Conservation (phyloP, 2,888 invertebrate genomes). For the Phyto melanocephala region DNA sequence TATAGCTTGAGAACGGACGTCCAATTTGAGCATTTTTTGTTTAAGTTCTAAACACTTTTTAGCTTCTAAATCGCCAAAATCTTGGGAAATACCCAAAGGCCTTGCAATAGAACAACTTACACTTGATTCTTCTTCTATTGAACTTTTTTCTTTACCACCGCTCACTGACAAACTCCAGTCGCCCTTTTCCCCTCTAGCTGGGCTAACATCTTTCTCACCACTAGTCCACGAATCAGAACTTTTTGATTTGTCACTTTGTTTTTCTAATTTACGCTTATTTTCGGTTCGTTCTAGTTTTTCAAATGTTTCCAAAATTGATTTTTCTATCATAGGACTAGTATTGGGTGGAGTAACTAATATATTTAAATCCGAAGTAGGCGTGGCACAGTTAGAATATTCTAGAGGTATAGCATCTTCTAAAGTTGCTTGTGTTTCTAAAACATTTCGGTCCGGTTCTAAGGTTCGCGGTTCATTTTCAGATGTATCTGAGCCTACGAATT, state of each 20-base stretch:
- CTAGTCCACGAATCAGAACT: constrained; percentile 92
- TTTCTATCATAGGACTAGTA: constrained; percentile 82
- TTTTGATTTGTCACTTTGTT: constrained; percentile 81
- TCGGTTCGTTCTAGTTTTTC: constrained; percentile 70
- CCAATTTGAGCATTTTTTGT: constrained; percentile 82
- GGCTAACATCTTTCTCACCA: constrained; percentile 86
- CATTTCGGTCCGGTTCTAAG: constrained; percentile 76
- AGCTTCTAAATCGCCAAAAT: constrained; percentile 83
- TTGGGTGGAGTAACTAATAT: constrained; percentile 83
- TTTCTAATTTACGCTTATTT: constrained; percentile 84
- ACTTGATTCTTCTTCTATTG: constrained; percentile 86
- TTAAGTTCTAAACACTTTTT: constrained; percentile 81
- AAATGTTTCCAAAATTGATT: constrained; percentile 75
- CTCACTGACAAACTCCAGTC: constrained; percentile 80
- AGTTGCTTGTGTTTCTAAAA: constrained; percentile 81
- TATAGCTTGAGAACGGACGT: constrained; percentile 79
- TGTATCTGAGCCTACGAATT: constrained; percentile 83
- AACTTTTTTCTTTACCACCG: constrained; percentile 82
- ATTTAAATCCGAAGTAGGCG: constrained; percentile 77
- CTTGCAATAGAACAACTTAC: constrained; percentile 89
- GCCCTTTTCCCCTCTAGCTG: constrained; percentile 79
- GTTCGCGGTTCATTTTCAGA: constrained; percentile 80
- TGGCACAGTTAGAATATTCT: constrained; percentile 79
- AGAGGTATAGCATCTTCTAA: constrained; percentile 82
- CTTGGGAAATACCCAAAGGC: constrained; percentile 88